These are phyloP conservation scores for Hoplostethus mediterraneus DNA, from an alignment of 2,797 vertebrate species.

Conservation along the genomic window DNA sequence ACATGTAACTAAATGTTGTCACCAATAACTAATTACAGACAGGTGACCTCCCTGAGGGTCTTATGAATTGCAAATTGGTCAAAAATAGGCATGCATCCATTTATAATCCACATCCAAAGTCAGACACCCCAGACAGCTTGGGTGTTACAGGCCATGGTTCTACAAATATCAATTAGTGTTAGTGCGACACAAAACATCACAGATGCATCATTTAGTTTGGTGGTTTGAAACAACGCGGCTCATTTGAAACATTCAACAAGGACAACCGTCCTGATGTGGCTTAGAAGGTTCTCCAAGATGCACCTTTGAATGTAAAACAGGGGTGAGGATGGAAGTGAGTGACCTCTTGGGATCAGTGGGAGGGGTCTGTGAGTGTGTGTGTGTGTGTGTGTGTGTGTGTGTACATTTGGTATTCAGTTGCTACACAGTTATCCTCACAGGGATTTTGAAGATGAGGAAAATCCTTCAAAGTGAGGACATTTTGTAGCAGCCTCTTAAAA, in stretches of 20 bases:
- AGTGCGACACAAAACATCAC: neutral
- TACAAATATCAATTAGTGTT: neutral
- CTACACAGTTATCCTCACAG: slow-evolving; percentile 15
- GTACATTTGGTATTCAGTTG: slow-evolving; percentile 23
- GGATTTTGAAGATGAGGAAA: neutral
- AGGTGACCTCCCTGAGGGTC: too few relatives aligned
- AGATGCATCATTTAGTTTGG: neutral
- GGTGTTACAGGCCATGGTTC: neutral
- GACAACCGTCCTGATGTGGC: slow-evolving; percentile 30
- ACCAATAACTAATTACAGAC: slow-evolving; percentile 6
- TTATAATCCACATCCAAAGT: neutral
- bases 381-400: slow-evolving; percentile 16
- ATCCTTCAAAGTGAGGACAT: neutral
- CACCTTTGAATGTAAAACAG: slow-evolving; percentile 68
- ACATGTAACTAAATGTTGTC: neutral
- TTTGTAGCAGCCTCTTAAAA: neutral
- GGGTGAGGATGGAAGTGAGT: slow-evolving; percentile 42
- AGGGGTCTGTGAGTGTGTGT: slow-evolving; percentile 5
- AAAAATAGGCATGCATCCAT: slow-evolving; percentile 4
- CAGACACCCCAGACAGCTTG: slow-evolving; percentile 5
- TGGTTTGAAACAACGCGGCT: slow-evolving; percentile 19
- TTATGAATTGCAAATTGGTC: neutral
- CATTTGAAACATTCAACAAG: slow-evolving; percentile 39
- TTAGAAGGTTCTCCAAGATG: slow-evolving; percentile 40
- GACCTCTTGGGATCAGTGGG: slow-evolving; percentile 42